Conservation (phyloP, 2,797 vertebrate genomes). For the Cyclura pinguis region DNA sequence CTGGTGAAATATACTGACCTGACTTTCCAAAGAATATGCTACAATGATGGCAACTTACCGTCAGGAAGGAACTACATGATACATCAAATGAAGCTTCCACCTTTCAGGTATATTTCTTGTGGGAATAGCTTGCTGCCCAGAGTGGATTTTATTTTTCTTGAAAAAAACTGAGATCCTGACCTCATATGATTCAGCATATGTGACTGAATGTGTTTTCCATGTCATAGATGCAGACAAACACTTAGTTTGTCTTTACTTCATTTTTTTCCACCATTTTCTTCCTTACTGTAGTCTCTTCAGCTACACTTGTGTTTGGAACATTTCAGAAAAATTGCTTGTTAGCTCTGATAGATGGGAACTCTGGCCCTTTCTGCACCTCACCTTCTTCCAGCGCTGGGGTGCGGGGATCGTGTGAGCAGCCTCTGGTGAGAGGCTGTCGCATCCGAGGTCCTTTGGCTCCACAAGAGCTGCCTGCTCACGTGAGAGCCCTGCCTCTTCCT, state of each 20-base stretch:
- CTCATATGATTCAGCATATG: not conserved
- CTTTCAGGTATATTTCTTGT: not conserved
- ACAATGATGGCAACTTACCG: not conserved
- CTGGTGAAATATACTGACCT: too few species aligned
- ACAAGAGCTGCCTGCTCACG: too few species aligned
- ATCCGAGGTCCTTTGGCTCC: too few species aligned
- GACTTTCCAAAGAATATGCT: not conserved
- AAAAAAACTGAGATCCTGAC: too few species aligned
- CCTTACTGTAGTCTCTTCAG: not conserved
- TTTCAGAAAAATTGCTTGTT: too few species aligned
- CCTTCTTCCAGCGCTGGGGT: too few species aligned
- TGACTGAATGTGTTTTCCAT: not conserved
- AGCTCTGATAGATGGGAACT: too few species aligned
- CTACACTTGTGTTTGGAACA: not conserved
- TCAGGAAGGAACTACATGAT: not conserved
- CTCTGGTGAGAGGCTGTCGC: too few species aligned
- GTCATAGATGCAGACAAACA: not conserved
- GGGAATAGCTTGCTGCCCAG: not conserved
- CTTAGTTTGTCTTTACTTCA: not conserved
- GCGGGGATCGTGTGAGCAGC: too few species aligned
- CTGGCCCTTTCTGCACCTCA: too few species aligned
- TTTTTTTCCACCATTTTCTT: not conserved
- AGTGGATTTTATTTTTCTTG: not conserved
- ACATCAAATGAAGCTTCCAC: not conserved
- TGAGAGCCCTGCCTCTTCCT: too few species aligned